Percentiles rank a stretch among this genome's conserved stretches.
Conservation (phyloP, 2,888 invertebrate genomes). For the Heliconius cydno region DNA sequence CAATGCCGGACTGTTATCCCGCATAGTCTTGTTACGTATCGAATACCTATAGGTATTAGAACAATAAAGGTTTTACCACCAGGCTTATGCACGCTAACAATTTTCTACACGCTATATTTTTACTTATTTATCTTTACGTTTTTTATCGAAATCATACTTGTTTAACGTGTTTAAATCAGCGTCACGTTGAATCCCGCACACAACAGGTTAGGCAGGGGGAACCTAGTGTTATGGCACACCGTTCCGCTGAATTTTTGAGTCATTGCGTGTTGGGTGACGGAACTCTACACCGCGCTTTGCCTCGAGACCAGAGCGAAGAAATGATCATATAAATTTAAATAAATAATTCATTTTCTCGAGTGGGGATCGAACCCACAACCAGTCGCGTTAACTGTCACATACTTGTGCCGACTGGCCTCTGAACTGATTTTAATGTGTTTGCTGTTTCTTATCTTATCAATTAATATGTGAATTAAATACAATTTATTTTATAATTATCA, state of each 20-base stretch:
- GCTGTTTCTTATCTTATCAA: no score
- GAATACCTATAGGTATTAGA: constrained; percentile 34
- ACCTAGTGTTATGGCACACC: neutral
- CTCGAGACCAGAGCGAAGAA: no score
- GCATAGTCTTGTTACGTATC: constrained; percentile 23
- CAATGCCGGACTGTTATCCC: constrained; percentile 27
- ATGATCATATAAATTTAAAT: no score
- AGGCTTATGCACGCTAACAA: constrained; percentile 4
- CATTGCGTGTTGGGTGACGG: neutral
- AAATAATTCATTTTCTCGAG: neutral
- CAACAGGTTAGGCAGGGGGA: no score
- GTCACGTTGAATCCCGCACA: no score
- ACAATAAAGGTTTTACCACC: constrained; percentile 15
- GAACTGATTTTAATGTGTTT: no score
- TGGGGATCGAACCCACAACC: neutral
- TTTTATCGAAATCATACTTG: neutral
- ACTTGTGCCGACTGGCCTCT: no score
- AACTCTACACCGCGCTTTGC: neutral
- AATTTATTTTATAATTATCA: no score
- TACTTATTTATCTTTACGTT: neutral
- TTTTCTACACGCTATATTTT: constrained; percentile 1
- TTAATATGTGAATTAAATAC: no score
- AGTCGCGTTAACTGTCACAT: no score
- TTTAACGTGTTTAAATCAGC: no score
- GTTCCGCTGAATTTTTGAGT: neutral